These are phyloP conservation scores for Pasiphila rectangulata DNA, from an alignment of 2,888 invertebrate species.

Conservation along the genomic window DNA sequence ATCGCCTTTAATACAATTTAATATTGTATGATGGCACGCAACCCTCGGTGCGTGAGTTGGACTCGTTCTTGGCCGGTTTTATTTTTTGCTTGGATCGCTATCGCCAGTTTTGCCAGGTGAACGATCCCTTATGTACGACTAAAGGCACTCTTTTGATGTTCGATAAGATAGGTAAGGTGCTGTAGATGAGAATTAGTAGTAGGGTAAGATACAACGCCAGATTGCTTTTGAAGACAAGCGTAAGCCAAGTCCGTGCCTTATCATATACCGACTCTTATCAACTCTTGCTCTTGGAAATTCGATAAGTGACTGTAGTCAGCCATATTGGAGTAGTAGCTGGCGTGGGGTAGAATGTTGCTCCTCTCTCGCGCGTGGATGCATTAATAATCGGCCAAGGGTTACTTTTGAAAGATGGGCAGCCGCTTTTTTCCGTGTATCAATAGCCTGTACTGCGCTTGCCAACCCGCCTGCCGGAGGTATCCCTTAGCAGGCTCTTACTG, in stretches of 20 bases:
- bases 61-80: too few relatives aligned
- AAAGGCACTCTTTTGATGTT: not conserved
- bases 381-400: too few relatives aligned
- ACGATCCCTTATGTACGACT: not conserved
- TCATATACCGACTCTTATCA: slow-evolving; percentile 21
- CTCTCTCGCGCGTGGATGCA: too few relatives aligned
- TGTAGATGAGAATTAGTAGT: slow-evolving; percentile 15
- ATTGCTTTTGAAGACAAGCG: slow-evolving; percentile 13
- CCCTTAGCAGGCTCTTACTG: too few relatives aligned
- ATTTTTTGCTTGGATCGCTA: not conserved
- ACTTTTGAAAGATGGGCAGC: too few relatives aligned
- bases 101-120: not conserved
- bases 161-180: slow-evolving; percentile 7
- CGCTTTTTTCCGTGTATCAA: too few relatives aligned
- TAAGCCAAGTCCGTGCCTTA: slow-evolving; percentile 27
- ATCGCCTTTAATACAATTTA: too few relatives aligned
- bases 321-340: not conserved
- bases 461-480: too few relatives aligned
- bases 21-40: too few relatives aligned
- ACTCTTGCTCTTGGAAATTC: slow-evolving; percentile 14
- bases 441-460: too few relatives aligned
- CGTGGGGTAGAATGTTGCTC: too few relatives aligned
- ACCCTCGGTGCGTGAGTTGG: too few relatives aligned
- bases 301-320: slow-evolving; percentile 13
- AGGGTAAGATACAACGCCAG: slow-evolving; percentile 22